These are phyloP conservation scores for Karalla daura DNA, from an alignment of 2,797 vertebrate genomes.

Conservation along the genomic window DNA sequence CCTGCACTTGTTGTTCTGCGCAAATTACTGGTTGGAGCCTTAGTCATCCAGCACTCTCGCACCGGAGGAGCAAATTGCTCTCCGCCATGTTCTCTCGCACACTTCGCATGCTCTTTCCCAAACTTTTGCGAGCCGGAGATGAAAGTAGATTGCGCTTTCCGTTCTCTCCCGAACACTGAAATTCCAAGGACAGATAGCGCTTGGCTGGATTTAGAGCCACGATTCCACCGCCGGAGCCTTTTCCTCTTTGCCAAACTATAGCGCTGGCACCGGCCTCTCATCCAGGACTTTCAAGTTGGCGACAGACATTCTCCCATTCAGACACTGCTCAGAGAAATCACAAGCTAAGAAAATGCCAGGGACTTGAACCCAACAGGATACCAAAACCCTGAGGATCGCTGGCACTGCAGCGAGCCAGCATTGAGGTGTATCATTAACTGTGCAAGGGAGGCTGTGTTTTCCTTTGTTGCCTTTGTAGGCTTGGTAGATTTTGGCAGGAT, in stretches of 20 bases:
- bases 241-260: not conserved
- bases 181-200: not conserved
- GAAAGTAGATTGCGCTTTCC: not conserved
- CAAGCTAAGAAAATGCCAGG: not conserved
- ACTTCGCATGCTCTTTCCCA: slow-evolving; percentile 13
- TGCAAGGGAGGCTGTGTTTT: too few species aligned
- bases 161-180: not conserved
- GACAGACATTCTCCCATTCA: not conserved
- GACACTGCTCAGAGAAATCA: not conserved
- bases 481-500: too few species aligned
- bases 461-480: too few species aligned
- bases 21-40: slow-evolving; percentile 25
- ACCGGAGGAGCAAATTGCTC: slow-evolving; percentile 7
- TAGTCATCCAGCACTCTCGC: slow-evolving; percentile 31
- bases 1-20: slow-evolving; percentile 16
- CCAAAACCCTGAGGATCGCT: not conserved
- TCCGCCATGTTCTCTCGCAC: slow-evolving; percentile 6
- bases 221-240: not conserved
- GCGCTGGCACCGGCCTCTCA: slow-evolving; percentile 1
- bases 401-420: not conserved
- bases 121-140: not conserved
- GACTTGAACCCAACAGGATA: not conserved
- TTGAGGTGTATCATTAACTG: not conserved
- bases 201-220: slow-evolving; percentile 10
- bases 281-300: slow-evolving; percentile 9